Evolutionary conservation across 1,140 invertebrate genomes (phyloP), one percentile per base, ranked within the genome.

Genomic region (Lepidurus packardi): DNA sequence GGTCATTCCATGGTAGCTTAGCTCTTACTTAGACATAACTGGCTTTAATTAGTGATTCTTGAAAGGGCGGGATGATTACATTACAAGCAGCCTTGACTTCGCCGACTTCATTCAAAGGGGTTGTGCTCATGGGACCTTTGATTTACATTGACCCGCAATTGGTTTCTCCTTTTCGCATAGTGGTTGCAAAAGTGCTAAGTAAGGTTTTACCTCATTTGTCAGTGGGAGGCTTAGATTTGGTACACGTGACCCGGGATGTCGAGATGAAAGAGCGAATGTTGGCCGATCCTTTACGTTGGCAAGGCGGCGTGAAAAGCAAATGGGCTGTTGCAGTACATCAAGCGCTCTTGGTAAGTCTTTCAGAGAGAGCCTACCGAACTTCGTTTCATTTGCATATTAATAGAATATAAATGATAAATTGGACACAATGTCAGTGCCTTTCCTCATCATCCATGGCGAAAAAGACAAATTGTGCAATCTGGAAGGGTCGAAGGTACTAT

Each of bases 1-100:
- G 86, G 85, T 13, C 86, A 87, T 82, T 86, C 85, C 1, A 86
- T 87, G 86, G 86, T 86, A 81, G 79, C 81, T 75, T 53, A 16
- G 24, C 21, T 4, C 34, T 25, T 78, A 42, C 8, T 25, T 43
- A 16, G 74, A 21, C 73, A 43, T 16, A 76, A 44, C 11, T 43
- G 16, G 25, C 24, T 77, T 11, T 47, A 47, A 47, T 47, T 47
- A 47, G 21, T 21, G 16, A 41, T 47, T 78, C 4, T 79, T n/a
- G 47, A 10, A 21, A 80, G 80, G 80, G 80, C 16, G 80, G 80
- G 34, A 80, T 80, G 80, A 80, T 80, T 73, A 42, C 75, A 5
- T 43, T 80, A 34, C n/a, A 43, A 47, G 80, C 79, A 42, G 76
- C 80, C 7, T 65, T 80, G 76, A 77, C 42, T 16, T 45, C 73